Evolutionary conservation across 2,113 vertebrate genomes (phyloP).

Genomic region (Lepus americanus): DNA sequence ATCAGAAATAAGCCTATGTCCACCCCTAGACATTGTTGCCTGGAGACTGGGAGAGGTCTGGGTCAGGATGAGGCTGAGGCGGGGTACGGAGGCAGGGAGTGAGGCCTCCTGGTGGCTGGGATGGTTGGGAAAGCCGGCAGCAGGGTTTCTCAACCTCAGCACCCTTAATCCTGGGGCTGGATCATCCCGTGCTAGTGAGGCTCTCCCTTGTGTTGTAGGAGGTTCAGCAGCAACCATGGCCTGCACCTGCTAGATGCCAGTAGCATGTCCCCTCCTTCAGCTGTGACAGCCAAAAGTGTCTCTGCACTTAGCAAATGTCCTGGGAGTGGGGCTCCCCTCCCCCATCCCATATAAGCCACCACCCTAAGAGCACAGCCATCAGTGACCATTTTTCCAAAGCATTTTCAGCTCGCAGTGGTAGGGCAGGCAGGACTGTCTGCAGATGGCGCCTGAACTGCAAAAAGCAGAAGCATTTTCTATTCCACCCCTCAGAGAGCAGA

Average conservation of each 20-base stretch:
- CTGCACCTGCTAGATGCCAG: background rate
- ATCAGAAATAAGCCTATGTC: slow-evolving; percentile 30
- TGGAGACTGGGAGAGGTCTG: background rate
- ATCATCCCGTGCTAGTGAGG: background rate
- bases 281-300: background rate
- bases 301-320: background rate
- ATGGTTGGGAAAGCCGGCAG: background rate
- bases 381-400: background rate
- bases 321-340: background rate
- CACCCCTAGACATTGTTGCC: background rate
- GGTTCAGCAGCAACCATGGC: background rate
- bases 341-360: background rate
- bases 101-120: background rate
- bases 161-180: too few species aligned
- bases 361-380: background rate
- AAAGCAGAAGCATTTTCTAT: background rate
- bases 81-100: background rate
- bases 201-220: background rate
- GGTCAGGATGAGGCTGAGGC: background rate
- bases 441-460: background rate
- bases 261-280: too few species aligned
- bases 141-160: background rate
- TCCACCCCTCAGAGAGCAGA: background rate
- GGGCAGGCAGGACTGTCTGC: background rate
- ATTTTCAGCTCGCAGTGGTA: background rate